phyloP scores from a whole-genome alignment of 2,888 invertebrate species.

The Sinotaia quadrata region DNA sequence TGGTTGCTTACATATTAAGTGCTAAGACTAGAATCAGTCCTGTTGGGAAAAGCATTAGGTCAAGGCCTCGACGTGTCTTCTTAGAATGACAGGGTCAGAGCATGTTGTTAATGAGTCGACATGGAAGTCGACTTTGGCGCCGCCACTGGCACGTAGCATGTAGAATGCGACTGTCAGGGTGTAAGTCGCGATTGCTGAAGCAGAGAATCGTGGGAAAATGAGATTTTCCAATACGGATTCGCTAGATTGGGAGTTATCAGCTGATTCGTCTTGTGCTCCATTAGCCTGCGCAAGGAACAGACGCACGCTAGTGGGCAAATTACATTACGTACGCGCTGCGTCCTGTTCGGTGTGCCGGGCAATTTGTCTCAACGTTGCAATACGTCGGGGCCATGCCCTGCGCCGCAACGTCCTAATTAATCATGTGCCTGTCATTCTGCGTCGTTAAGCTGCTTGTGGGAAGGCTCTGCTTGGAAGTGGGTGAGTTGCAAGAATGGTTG shows the following conservation, averaged over 20 bases:
- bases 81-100: no score
- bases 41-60: no score
- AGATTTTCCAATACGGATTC: neutral
- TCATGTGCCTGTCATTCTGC: slow-evolving; percentile 2
- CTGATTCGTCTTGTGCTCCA: slow-evolving; percentile 23
- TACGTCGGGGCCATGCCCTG: neutral
- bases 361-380: slow-evolving; percentile 13
- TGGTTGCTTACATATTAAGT: no score
- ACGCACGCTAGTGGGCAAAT: slow-evolving; percentile 20
- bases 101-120: no score
- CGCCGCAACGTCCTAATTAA: neutral
- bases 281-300: slow-evolving; percentile 12
- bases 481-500: neutral
- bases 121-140: neutral
- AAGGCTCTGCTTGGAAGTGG: neutral
- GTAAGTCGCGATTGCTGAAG: no score
- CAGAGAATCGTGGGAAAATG: no score
- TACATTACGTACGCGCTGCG: slow-evolving; percentile 26
- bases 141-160: neutral
- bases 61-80: no score
- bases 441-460: neutral
- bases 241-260: slow-evolving; percentile 15
- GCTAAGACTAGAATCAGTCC: no score
- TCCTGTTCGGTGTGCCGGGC: slow-evolving; percentile 23
- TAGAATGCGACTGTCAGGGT: neutral